Percentiles rank a stretch among this genome's conserved stretches.
phyloP scores from a whole-genome alignment of 2,888 invertebrate species.

The Phortica okadai region DNA sequence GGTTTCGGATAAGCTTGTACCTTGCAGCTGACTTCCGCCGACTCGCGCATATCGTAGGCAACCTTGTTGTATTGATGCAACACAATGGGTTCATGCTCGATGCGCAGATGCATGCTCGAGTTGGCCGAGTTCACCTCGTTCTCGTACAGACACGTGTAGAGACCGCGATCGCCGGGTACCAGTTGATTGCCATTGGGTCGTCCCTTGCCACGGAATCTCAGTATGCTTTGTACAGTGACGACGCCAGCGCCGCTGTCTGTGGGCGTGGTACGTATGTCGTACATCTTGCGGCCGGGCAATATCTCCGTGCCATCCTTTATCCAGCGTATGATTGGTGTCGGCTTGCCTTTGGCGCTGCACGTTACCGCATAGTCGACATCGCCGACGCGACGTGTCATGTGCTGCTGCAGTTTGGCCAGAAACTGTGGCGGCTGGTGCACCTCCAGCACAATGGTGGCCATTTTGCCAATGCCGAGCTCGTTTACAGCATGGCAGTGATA shows the following conservation, averaged over 20 bases:
- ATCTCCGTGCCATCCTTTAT: slow-evolving; percentile 90
- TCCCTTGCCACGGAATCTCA: slow-evolving; percentile 87
- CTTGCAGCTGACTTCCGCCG: slow-evolving; percentile 90
- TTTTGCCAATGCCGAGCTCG: slow-evolving; percentile 90
- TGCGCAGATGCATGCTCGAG: slow-evolving; percentile 91
- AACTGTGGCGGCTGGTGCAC: slow-evolving; percentile 93
- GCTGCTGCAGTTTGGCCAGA: slow-evolving; percentile 87
- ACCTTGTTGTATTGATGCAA: slow-evolving; percentile 91
- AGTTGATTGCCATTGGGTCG: slow-evolving; percentile 87
- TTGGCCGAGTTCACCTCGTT: slow-evolving; percentile 93
- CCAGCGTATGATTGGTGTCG: slow-evolving; percentile 90
- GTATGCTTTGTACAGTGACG: slow-evolving; percentile 87
- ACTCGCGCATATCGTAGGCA: slow-evolving; percentile 89
- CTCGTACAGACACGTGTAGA: slow-evolving; percentile 91
- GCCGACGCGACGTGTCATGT: slow-evolving; percentile 87
- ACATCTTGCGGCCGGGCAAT: slow-evolving; percentile 85
- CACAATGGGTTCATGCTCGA: slow-evolving; percentile 93
- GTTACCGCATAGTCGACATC: slow-evolving; percentile 87
- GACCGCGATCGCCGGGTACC: slow-evolving; percentile 89
- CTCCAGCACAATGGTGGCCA: slow-evolving; percentile 88
- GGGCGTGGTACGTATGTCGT: slow-evolving; percentile 87
- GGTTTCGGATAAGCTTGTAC: slow-evolving; percentile 95
- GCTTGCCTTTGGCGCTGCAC: slow-evolving; percentile 93
- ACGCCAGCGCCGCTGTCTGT: slow-evolving; percentile 84
- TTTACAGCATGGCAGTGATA: slow-evolving; percentile 95